Percentiles rank a stretch among this genome's conserved stretches.
Evolutionary conservation across 2,113 vertebrate species (phyloP).

Genomic region (Natator depressus): DNA sequence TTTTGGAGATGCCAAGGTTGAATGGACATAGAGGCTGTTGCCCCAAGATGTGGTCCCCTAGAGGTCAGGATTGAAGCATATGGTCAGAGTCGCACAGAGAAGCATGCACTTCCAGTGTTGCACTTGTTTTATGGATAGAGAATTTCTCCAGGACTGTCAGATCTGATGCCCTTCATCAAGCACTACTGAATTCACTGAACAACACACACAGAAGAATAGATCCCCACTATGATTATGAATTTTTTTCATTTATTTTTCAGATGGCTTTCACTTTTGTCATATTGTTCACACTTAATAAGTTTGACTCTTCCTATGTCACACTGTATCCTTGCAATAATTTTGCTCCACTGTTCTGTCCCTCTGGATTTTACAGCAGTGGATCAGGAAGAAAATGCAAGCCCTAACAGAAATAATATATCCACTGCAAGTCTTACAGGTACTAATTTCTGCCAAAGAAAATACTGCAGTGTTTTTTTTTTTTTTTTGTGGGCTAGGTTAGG

Average conservation of each 20-base stretch:
- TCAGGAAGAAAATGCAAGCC: constrained; percentile 70
- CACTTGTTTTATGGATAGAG: not conserved
- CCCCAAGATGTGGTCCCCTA: not conserved
- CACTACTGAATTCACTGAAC: not conserved
- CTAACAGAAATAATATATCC: constrained; percentile 76
- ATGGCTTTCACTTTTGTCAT: constrained; percentile 61
- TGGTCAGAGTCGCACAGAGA: not conserved
- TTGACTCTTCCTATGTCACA: constrained; percentile 71
- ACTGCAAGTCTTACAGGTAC: constrained; percentile 71
- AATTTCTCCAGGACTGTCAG: not conserved
- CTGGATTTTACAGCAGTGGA: constrained; percentile 72
- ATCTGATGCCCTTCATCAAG: not conserved
- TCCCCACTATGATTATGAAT: constrained; percentile 62
- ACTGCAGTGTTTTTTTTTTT: constrained; percentile 41
- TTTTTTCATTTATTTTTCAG: constrained; percentile 64
- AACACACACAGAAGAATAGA: constrained; percentile 50
- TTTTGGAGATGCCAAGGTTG: not conserved
- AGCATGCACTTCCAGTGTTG: rapidly evolving
- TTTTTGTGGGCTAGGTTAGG: constrained; percentile 54
- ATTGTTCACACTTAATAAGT: constrained; percentile 70
- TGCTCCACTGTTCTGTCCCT: constrained; percentile 67
- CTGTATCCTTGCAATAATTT: constrained; percentile 67
- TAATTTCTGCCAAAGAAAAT: constrained; percentile 73
- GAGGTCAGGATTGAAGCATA: not conserved
- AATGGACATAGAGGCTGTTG: not conserved